phyloP scores from a whole-genome alignment of 2,797 vertebrate genomes.

The Chelon labrosus region DNA sequence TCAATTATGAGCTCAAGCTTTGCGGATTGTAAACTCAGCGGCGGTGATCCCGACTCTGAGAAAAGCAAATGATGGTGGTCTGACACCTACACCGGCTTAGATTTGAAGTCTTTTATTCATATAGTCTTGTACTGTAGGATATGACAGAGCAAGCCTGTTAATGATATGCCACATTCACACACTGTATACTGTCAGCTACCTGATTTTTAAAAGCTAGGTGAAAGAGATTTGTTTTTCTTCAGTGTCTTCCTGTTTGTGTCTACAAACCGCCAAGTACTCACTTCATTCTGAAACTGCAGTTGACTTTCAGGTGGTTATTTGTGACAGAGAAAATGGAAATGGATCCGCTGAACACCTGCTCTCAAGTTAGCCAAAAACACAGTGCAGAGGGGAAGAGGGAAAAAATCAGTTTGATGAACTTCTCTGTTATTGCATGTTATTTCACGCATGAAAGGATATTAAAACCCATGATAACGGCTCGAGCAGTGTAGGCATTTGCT shows the following conservation, averaged over 20 bases:
- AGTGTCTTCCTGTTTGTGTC: not conserved
- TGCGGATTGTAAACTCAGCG: conserved; percentile 48
- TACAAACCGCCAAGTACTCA: not conserved
- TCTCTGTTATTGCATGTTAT: not conserved
- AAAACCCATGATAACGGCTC: not conserved
- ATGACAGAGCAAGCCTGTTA: conserved; percentile 37
- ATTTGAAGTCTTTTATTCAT: conserved; percentile 14
- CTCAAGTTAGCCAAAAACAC: not conserved
- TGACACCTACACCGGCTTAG: conserved; percentile 13
- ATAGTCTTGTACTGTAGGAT: conserved; percentile 24
- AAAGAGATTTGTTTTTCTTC: conserved; percentile 24
- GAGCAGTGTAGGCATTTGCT: not conserved
- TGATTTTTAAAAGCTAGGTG: not conserved
- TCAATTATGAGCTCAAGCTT: conserved; percentile 45
- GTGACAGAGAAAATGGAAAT: conserved; percentile 24
- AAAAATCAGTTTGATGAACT: not conserved
- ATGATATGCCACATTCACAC: conserved; percentile 30
- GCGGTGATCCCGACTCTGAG: conserved; percentile 42
- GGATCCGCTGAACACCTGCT: not conserved
- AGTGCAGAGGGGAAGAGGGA: not conserved
- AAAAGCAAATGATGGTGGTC: conserved; percentile 39
- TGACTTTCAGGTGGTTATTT: not conserved
- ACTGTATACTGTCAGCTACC: conserved; percentile 12
- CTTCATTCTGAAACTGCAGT: conserved; percentile 14
- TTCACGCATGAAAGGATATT: not conserved